Conservation (phyloP, 2,888 invertebrate species). For the Drosophila cognata region DNA sequence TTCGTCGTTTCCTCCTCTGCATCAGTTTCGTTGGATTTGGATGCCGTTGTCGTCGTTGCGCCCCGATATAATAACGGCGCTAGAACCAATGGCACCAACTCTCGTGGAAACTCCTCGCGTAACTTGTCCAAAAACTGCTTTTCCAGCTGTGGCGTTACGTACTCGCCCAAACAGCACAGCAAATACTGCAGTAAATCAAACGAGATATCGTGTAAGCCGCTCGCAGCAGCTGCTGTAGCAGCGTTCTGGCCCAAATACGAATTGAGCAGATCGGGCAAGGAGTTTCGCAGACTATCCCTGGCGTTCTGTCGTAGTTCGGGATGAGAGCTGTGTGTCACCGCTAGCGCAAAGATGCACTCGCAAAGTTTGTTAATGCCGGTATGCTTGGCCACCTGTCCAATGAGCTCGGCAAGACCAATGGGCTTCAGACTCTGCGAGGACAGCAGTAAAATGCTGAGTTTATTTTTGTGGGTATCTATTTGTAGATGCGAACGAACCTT, state of each 20-base stretch:
- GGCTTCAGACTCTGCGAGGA: slow-evolving; percentile 90
- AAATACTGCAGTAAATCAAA: slow-evolving; percentile 95
- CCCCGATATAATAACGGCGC: slow-evolving; percentile 91
- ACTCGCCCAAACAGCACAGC: slow-evolving; percentile 86
- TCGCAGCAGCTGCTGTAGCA: slow-evolving; percentile 83
- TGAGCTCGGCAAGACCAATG: slow-evolving; percentile 91
- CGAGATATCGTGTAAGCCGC: slow-evolving; percentile 94
- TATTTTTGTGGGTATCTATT: not conserved
- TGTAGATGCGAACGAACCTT: slow-evolving; percentile 86
- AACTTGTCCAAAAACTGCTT: slow-evolving; percentile 91
- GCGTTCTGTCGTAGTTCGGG: slow-evolving; percentile 91
- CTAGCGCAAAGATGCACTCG: slow-evolving; percentile 95
- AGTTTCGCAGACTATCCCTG: slow-evolving; percentile 91
- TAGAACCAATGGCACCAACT: slow-evolving; percentile 94
- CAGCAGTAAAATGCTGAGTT: not conserved
- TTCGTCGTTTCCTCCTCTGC: slow-evolving; percentile 65
- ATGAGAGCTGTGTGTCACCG: slow-evolving; percentile 92
- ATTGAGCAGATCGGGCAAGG: slow-evolving; percentile 93
- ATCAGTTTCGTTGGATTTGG: slow-evolving; percentile 65
- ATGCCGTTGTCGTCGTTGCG: slow-evolving; percentile 43
- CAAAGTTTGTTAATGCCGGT: slow-evolving; percentile 94
- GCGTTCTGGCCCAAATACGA: slow-evolving; percentile 92
- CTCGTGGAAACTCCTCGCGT: slow-evolving; percentile 94
- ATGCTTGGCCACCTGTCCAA: slow-evolving; percentile 93
- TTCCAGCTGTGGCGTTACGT: slow-evolving; percentile 83